Evolutionary conservation across 2,888 invertebrate genomes (phyloP), one percentile per base, ranked within the genome.

Genomic region (Anagyrus pseudococci): DNA sequence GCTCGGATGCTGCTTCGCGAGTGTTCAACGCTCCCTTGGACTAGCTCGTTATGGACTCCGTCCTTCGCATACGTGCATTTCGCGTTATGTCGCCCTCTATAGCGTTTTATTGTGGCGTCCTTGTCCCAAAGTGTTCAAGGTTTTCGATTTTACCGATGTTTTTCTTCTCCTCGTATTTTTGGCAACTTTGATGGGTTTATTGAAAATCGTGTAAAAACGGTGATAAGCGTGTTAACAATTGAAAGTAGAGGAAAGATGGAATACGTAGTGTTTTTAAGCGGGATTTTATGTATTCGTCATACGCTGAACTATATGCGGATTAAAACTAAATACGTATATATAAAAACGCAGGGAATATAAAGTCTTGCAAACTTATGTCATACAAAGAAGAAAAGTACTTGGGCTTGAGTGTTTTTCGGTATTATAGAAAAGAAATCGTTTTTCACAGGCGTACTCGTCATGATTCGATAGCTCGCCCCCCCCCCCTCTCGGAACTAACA

Each of bases 401-500:
- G 4, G 29, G 19, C 43, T 19, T 43, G 33, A 54, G 33, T 43
- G 26, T 49, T 60, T 55, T 55, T 23, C 33, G 15, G 15, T 8
- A 37, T 2, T 49, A 17, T 6, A 41, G 44, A 37, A 58, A 52
- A 22, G 52, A 68, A 59, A 66, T 58, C 59, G 40, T 47, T 64
- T 56, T 47, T 64, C 33, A 59, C 52, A 29, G 26, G 19, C 20
- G 6, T 19, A 50, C 33, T 54, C 43, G 29, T 64, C 50, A 46
- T 43, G 48, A 58, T 54, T 57, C 49, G 48, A 64, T 64, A 54
- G 47, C 49, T 64, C 60, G n/a, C 57, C 49, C 53, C 33, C 33
- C 33, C 33, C 15, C 33, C 13, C 43, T 43, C 59, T 62, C 25
- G 56, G 49, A 62, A 62, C 46, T 50, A 22, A 33, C 43, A 58